Evolutionary conservation across 2,888 invertebrate species (phyloP).

Genomic region (Idaea biselata): DNA sequence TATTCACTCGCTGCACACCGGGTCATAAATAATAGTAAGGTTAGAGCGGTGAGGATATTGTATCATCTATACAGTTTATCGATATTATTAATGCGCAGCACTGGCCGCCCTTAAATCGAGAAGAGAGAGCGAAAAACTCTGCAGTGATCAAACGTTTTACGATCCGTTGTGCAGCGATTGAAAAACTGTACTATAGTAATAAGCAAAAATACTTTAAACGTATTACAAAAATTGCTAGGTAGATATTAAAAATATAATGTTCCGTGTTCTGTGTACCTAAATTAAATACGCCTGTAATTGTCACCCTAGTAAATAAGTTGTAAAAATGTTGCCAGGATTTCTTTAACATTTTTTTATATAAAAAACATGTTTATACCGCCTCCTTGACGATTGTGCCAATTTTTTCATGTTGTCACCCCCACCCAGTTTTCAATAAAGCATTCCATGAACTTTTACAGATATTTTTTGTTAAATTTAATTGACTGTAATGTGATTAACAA

Average conservation of each 20-base stretch:
- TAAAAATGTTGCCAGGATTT: constrained; percentile 58
- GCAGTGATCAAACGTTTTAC: too few species aligned
- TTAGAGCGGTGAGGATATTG: too few species aligned
- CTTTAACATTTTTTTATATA: constrained; percentile 33
- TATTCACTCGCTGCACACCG: too few species aligned
- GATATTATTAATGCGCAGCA: too few species aligned
- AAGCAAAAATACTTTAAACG: background rate
- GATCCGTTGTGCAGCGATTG: too few species aligned
- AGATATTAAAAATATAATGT: constrained; percentile 32
- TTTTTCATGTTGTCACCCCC: constrained; percentile 41
- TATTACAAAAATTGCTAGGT: constrained; percentile 12
- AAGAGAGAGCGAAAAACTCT: too few species aligned
- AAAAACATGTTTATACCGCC: constrained; percentile 43
- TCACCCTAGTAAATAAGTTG: constrained; percentile 49
- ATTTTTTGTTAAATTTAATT: constrained; percentile 20
- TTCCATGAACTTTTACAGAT: constrained; percentile 37
- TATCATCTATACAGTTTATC: too few species aligned
- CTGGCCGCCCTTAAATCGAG: too few species aligned
- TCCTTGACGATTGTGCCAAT: constrained; percentile 60
- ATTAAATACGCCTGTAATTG: constrained; percentile 36
- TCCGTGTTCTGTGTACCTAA: constrained; percentile 53
- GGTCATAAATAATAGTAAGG: too few species aligned
- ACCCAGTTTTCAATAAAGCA: constrained; percentile 44
- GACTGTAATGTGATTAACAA: constrained; percentile 16
- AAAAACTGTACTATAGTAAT: background rate